Percentiles rank a stretch among this genome's conserved stretches.
Conservation (phyloP, 1,140 invertebrate species). For the Zelostemma sp. region DNA sequence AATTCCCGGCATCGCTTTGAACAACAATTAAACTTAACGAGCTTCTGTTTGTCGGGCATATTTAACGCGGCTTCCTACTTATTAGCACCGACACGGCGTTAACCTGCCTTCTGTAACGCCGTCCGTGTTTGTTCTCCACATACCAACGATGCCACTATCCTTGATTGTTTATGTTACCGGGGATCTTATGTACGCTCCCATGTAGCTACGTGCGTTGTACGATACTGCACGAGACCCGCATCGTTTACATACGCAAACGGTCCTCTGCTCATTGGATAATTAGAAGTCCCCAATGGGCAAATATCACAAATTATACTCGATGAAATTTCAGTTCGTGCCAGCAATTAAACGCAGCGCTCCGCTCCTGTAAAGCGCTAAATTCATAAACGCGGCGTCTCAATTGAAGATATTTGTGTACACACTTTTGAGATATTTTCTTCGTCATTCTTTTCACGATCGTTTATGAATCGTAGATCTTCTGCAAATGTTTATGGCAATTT, state of each 20-base stretch:
- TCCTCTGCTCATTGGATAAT: constrained; percentile 47
- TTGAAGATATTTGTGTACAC: no score
- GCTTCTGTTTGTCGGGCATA: constrained; percentile 56
- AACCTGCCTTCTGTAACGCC: constrained; percentile 47
- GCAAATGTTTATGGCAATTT: no score
- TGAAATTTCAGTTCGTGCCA: background rate
- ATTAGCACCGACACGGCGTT: constrained; percentile 55
- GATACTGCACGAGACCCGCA: background rate
- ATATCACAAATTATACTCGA: constrained; percentile 7
- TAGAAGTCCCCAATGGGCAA: constrained; percentile 34
- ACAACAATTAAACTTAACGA: constrained; percentile 59
- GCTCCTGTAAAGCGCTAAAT: no score
- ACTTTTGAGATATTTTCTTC: no score
- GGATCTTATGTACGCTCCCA: constrained; percentile 6
- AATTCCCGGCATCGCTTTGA: background rate
- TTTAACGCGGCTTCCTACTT: constrained; percentile 60
- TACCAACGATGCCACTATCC: constrained; percentile 23
- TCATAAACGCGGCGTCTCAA: no score
- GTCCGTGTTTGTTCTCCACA: constrained; percentile 51
- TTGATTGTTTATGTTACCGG: constrained; percentile 18
- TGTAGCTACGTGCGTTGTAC: constrained; percentile 14
- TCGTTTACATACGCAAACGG: constrained; percentile 49
- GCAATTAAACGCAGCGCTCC: background rate
- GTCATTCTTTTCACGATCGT: background rate
- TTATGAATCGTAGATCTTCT: no score